Evolutionary conservation across 2,888 invertebrate genomes (phyloP).

Genomic region (Plagodis dolabraria): DNA sequence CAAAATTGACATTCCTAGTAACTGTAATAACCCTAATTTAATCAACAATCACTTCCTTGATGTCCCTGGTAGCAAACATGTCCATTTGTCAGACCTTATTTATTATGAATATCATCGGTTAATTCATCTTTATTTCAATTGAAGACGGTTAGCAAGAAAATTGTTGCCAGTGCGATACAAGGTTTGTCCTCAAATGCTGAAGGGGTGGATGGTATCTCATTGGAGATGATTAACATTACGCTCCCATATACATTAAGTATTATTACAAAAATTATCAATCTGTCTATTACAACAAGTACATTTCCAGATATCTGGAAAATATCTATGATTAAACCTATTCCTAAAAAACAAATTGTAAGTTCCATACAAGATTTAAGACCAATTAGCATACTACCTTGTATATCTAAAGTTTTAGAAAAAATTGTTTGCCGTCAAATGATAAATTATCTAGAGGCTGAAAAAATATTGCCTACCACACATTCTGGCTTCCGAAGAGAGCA

Average conservation of each 20-base stretch:
- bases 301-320: neutral
- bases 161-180: neutral
- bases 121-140: neutral
- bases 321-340: neutral
- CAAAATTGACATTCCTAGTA: too few species aligned
- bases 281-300: neutral
- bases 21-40: too few species aligned
- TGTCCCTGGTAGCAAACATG: too few species aligned
- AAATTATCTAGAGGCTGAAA: too few species aligned
- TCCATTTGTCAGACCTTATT: too few species aligned
- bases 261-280: neutral
- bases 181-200: neutral
- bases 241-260: neutral
- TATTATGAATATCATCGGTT: neutral
- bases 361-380: neutral
- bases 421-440: too few species aligned
- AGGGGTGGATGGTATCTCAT: too few species aligned
- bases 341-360: neutral
- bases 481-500: too few species aligned
- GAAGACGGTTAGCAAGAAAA: neutral
- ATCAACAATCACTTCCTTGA: too few species aligned
- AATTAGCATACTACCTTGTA: neutral
- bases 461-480: too few species aligned
- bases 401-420: neutral
- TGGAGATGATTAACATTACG: too few species aligned